These are phyloP conservation scores for Champsocephalus esox DNA, from an alignment of 2,797 vertebrate genomes.

Conservation along the genomic window DNA sequence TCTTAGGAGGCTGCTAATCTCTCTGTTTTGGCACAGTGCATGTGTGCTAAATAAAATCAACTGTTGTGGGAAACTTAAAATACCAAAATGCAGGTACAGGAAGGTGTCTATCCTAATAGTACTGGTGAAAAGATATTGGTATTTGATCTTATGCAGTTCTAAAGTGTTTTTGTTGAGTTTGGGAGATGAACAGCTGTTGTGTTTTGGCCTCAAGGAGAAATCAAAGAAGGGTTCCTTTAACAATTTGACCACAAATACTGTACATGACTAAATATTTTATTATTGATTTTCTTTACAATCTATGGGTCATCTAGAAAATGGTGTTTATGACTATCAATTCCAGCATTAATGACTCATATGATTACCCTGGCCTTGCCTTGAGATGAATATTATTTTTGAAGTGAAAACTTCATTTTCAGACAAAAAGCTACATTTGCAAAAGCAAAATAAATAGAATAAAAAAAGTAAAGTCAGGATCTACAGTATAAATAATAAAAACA, in stretches of 20 bases:
- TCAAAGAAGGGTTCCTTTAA: neutral
- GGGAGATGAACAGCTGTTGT: slow-evolving; percentile 25
- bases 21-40: slow-evolving; percentile 20
- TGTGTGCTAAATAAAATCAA: neutral
- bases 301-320: neutral
- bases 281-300: neutral
- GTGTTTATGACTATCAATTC: neutral
- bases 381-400: neutral
- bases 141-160: neutral
- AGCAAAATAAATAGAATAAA: neutral
- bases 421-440: neutral
- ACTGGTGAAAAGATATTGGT: neutral
- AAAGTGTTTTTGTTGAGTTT: slow-evolving; percentile 4
- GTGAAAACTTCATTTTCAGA: too few species aligned
- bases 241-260: slow-evolving; percentile 11
- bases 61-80: neutral
- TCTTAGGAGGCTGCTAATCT: slow-evolving; percentile 13
- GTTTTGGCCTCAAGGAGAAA: slow-evolving; percentile 15
- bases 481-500: neutral
- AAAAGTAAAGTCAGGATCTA: neutral
- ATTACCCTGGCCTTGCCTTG: neutral
- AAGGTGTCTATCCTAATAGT: neutral
- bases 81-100: neutral
- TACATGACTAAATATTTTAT: neutral
- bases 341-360: neutral